phyloP scores from a whole-genome alignment of 1,140 invertebrate species.

The Coptotermes formosanus region DNA sequence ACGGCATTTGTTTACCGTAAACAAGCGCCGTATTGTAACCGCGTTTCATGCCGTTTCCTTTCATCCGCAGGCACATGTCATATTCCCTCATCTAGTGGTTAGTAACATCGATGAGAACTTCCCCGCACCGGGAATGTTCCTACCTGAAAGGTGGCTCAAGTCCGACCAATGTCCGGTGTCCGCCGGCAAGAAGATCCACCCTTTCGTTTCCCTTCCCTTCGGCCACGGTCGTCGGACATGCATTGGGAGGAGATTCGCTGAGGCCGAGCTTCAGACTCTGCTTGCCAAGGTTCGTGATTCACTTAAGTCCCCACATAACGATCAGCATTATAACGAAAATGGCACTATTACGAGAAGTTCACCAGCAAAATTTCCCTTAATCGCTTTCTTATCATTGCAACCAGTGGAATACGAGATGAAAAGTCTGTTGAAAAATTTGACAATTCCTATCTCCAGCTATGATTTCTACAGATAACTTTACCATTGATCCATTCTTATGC shows the following conservation, averaged over 20 bases:
- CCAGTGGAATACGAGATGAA: no score
- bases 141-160: conserved; percentile 60
- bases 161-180: conserved; percentile 40
- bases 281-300: conserved; percentile 52
- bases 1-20: background rate
- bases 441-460: no score
- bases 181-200: conserved; percentile 51
- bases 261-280: conserved; percentile 66
- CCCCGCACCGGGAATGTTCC: conserved; percentile 51
- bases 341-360: no score
- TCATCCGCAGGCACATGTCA: conserved; percentile 52
- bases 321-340: no score
- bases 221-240: conserved; percentile 61
- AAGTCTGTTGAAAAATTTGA: no score
- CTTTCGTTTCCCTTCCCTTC: conserved; percentile 59
- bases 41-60: background rate
- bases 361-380: no score
- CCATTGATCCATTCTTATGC: no score
- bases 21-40: background rate
- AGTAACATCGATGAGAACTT: conserved; percentile 52
- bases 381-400: no score
- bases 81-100: conserved; percentile 51
- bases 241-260: conserved; percentile 64
- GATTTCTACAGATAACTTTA: no score
- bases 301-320: no score